phyloP scores from a whole-genome alignment of 2,113 vertebrate genomes.

The Furnarius figulus region DNA sequence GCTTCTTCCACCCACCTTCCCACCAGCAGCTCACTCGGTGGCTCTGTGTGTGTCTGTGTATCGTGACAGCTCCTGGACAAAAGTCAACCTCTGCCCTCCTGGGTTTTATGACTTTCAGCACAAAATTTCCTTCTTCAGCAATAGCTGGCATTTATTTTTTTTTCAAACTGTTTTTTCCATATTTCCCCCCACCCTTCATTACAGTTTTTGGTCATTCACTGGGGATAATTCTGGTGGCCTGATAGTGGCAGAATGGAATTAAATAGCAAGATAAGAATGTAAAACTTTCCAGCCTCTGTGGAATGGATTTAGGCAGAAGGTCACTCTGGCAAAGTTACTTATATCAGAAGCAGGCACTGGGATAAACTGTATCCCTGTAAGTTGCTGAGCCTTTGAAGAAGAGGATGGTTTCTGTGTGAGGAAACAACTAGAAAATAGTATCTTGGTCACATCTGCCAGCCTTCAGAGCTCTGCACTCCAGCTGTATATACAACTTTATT shows the following conservation, averaged over 20 bases:
- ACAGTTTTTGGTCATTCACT: background rate
- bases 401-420: constrained; percentile 2
- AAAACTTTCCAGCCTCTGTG: background rate
- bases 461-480: background rate
- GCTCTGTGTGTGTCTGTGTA: rapidly evolving
- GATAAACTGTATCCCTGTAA: background rate
- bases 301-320: background rate
- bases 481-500: background rate
- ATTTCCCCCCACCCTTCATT: rapidly evolving
- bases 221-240: background rate
- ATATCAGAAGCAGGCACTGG: background rate
- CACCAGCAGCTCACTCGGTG: background rate
- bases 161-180: background rate
- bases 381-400: background rate
- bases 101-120: background rate
- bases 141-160: background rate
- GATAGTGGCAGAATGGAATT: background rate
- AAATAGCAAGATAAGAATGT: background rate
- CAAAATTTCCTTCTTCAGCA: background rate
- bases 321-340: background rate
- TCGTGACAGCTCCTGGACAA: background rate
- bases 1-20: background rate
- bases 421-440: background rate
- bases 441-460: background rate
- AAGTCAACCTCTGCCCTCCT: background rate